Conservation (phyloP, 2,797 vertebrate genomes). For the Hippoglossus hippoglossus region DNA sequence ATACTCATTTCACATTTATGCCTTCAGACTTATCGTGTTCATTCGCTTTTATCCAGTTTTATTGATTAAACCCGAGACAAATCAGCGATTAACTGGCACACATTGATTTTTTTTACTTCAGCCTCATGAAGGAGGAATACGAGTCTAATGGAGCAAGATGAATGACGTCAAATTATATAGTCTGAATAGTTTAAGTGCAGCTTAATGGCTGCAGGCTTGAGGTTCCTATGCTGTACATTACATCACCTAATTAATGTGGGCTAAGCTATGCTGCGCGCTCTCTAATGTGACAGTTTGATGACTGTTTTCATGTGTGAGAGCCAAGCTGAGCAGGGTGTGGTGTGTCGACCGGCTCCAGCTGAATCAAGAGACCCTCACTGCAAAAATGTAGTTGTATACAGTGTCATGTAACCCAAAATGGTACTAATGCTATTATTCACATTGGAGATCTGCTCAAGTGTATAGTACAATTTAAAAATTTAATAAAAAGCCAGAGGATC, state of each 20-base stretch:
- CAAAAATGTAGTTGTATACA: conserved; percentile 3
- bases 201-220: conserved; percentile 51
- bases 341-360: conserved; percentile 38
- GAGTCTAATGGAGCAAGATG: conserved; percentile 35
- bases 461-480: conserved; percentile 36
- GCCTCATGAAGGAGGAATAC: conserved; percentile 20
- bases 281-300: conserved; percentile 68
- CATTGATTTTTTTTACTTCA: conserved; percentile 31
- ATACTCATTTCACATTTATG: conserved; percentile 12
- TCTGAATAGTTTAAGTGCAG: conserved; percentile 55
- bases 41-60: conserved; percentile 18
- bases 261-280: conserved; percentile 32
- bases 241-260: conserved; percentile 71
- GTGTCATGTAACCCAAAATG: conserved; percentile 9
- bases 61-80: conserved; percentile 34
- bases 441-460: conserved; percentile 11
- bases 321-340: conserved; percentile 57
- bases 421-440: conserved; percentile 30
- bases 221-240: conserved; percentile 60
- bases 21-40: background rate
- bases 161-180: conserved; percentile 51
- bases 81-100: conserved; percentile 28
- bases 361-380: conserved; percentile 32
- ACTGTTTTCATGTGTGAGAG: conserved; percentile 37
- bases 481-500: conserved; percentile 29